Percentiles rank a stretch among this genome's conserved stretches.
Conservation (phyloP, 2,888 invertebrate species). For the Labia minor region DNA sequence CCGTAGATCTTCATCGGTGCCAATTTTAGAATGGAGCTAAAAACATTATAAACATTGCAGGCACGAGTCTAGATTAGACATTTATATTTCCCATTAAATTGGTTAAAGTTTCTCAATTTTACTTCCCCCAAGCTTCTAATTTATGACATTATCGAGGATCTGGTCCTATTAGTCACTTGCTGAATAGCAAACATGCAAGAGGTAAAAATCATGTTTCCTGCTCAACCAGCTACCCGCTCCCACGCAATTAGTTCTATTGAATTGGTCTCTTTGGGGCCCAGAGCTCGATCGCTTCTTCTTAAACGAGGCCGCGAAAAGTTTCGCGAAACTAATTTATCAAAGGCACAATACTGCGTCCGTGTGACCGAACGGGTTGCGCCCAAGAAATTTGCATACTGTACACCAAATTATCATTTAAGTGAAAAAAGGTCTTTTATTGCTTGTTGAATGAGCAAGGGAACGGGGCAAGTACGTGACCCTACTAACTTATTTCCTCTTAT, state of each 20-base stretch:
- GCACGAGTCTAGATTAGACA: conserved; percentile 26
- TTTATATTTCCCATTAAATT: conserved; percentile 27
- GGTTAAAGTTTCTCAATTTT: conserved; percentile 26
- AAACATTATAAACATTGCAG: conserved; percentile 24
- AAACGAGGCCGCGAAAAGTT: conserved; percentile 7
- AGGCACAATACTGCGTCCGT: neutral
- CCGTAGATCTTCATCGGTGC: conserved; percentile 15
- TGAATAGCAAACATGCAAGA: conserved; percentile 24
- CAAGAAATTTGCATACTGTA: conserved; percentile 23
- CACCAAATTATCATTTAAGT: conserved; percentile 22
- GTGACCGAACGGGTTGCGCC: conserved; percentile 15
- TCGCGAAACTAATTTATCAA: neutral
- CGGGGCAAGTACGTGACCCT: conserved; percentile 15
- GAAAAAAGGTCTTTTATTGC: conserved; percentile 21
- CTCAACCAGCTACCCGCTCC: neutral
- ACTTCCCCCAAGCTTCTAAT: conserved; percentile 21
- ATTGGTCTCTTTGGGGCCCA: neutral
- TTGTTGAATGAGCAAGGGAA: conserved; percentile 14
- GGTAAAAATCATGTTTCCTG: conserved; percentile 21
- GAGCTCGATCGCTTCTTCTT: conserved; percentile 1
- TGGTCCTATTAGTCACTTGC: conserved; percentile 21
- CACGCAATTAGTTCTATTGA: conserved; percentile 16
- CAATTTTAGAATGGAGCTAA: conserved; percentile 18
- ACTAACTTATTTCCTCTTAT: conserved; percentile 1
- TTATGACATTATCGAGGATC: conserved; percentile 24